Conservation (phyloP, 2,113 vertebrate genomes). For the Gopherus flavomarginatus region DNA sequence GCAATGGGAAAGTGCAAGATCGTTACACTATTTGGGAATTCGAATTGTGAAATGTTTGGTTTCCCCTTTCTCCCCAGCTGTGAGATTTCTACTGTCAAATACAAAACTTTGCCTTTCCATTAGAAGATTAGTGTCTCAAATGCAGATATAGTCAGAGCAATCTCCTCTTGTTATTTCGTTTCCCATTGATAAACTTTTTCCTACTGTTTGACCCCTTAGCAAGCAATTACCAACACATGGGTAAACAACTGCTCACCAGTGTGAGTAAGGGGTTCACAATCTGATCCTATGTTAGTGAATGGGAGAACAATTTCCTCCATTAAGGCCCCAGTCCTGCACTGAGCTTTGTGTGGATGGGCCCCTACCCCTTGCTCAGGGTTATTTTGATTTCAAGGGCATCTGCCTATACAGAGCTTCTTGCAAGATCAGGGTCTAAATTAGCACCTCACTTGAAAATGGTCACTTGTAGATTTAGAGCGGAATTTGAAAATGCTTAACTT, state of each 20-base stretch:
- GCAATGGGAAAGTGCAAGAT: neutral
- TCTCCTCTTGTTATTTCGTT: neutral
- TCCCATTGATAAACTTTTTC: neutral
- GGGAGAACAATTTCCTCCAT: neutral
- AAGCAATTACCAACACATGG: neutral
- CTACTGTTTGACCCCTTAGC: neutral
- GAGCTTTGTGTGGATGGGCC: neutral
- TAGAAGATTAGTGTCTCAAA: neutral
- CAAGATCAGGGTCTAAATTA: neutral
- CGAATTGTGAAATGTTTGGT: neutral
- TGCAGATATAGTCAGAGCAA: neutral
- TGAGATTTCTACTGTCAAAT: conserved; percentile 1
- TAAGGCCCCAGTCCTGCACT: neutral
- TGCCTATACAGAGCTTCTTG: neutral
- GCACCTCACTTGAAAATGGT: neutral
- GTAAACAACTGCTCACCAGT: neutral
- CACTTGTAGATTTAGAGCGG: neutral
- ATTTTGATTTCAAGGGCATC: neutral
- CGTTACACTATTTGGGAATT: neutral
- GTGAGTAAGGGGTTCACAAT: neutral
- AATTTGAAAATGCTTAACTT: neutral
- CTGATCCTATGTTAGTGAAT: fast-evolving
- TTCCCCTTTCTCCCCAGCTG: neutral
- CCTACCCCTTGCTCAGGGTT: neutral
- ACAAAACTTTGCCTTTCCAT: neutral